Evolutionary conservation across 2,888 invertebrate species (phyloP).

Genomic region (Amblyteles armatorius): DNA sequence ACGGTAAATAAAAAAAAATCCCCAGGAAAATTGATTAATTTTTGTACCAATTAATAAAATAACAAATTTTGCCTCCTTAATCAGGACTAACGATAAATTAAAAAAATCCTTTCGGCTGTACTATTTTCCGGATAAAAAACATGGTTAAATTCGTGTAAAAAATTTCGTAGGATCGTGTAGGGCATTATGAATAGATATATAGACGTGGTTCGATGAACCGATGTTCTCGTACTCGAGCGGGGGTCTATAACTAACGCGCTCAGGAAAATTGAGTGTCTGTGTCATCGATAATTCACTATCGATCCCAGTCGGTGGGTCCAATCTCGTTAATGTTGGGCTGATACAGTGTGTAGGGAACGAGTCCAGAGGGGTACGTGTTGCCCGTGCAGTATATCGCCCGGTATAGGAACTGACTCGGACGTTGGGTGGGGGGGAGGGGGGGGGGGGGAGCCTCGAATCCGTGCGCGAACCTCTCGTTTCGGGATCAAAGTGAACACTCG

Average conservation of each 20-base stretch:
- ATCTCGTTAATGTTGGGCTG: constrained; percentile 66
- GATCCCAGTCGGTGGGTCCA: constrained; percentile 59
- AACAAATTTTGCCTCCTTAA: too few species aligned
- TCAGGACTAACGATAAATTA: too few species aligned
- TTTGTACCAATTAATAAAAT: too few species aligned
- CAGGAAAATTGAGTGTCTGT: constrained; percentile 67
- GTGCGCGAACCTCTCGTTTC: constrained; percentile 67
- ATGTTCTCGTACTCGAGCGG: constrained; percentile 39
- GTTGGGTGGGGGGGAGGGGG: constrained; percentile 14
- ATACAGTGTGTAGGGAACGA: constrained; percentile 44
- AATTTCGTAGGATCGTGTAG: too few species aligned
- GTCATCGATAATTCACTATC: constrained; percentile 68
- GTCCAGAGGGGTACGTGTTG: constrained; percentile 29
- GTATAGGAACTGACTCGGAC: not conserved
- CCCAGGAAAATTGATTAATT: not conserved
- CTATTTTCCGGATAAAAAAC: too few species aligned
- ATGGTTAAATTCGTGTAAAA: not conserved
- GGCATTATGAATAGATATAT: not conserved
- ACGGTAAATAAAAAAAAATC: too few species aligned
- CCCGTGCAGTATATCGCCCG: not conserved
- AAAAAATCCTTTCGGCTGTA: too few species aligned
- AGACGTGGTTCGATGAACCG: constrained; percentile 18
- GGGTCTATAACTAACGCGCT: constrained; percentile 52
- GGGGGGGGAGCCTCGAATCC: constrained; percentile 62
- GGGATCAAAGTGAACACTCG: constrained; percentile 71